phyloP scores from a whole-genome alignment of 2,113 vertebrate genomes.

The Daphoenositta chrysoptera region DNA sequence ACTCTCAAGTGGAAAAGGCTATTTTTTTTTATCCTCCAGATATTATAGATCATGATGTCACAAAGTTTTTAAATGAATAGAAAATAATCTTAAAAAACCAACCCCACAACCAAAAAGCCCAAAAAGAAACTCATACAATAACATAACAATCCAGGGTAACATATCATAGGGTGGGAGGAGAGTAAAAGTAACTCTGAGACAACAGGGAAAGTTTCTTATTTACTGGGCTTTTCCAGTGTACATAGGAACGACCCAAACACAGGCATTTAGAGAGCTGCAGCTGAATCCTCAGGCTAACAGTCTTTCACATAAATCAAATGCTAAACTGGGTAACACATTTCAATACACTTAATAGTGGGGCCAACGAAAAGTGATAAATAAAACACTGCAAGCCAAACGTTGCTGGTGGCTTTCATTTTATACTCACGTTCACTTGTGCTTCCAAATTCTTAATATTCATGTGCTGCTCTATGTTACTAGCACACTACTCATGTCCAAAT shows the following conservation, averaged over 20 bases:
- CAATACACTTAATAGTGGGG: neutral
- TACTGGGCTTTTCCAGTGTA: neutral
- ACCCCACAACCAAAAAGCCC: neutral
- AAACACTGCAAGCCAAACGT: fast-evolving
- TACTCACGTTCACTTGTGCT: neutral
- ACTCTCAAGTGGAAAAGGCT: neutral
- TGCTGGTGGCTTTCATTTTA: neutral
- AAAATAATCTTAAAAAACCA: neutral
- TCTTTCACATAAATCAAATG: neutral
- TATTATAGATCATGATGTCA: neutral
- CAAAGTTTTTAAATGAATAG: neutral
- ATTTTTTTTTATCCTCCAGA: neutral
- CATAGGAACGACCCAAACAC: neutral
- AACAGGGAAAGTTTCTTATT: neutral
- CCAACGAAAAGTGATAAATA: neutral
- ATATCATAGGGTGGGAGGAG: neutral
- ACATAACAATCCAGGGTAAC: neutral
- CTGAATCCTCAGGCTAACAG: neutral
- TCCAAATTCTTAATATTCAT: neutral
- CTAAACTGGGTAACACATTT: neutral
- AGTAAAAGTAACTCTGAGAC: neutral
- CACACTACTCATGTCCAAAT: neutral
- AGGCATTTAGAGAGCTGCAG: neutral
- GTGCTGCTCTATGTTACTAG: neutral
- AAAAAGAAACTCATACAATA: neutral